Base-by-base conservation (phyloP, 2,888 invertebrate genomes). In the Taenaris catops region DNA sequence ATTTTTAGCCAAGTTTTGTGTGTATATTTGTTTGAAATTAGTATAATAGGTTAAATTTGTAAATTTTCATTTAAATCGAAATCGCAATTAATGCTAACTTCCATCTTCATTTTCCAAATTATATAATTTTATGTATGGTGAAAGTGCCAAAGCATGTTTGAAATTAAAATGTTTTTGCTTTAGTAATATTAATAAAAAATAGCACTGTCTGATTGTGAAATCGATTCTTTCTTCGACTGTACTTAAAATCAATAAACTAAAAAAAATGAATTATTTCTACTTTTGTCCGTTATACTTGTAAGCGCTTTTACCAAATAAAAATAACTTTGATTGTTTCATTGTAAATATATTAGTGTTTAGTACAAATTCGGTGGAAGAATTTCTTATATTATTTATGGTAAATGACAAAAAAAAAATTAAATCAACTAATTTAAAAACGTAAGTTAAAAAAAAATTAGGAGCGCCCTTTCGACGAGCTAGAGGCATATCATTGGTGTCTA, bases 301-400 rank as follows among this genome's bases (percentile, higher is more conserved):
- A 73, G 64, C 70, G 78, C 76, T 79, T 80, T 76, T 75, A 80
- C 83, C 81, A 83, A 83, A 81, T 78, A 78, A 68, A 52, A 46
- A 48, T n/a, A 51, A 55, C 53, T 53, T 56, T 67, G 42, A 48
- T 66, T 65, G 55, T 59, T 68, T 69, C 60, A 58, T 46, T 81
- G 79, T 83, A 79, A 71, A 80, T 80, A 81, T 60, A 53, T 57
- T 58, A 80, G 79, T 60, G 63, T 72, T 80, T 83, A 81, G 83
- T 83, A 79, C 80, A 84, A 83, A 58, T 65, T 70, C 66, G 78
- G 78, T 81, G 75, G 71, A 78, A 73, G 76, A 54, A 28, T 43
- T 43, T n/a, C n/a, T n/a, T 38, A 41, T 40, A 41, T 45, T 38
- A 46, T 42, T 46, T 43, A 43, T 43, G 41, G 25, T 33, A 46